Percentiles rank a stretch among this genome's conserved stretches.
Conservation (phyloP, 2,888 invertebrate genomes). For the Acronicta leporina region DNA sequence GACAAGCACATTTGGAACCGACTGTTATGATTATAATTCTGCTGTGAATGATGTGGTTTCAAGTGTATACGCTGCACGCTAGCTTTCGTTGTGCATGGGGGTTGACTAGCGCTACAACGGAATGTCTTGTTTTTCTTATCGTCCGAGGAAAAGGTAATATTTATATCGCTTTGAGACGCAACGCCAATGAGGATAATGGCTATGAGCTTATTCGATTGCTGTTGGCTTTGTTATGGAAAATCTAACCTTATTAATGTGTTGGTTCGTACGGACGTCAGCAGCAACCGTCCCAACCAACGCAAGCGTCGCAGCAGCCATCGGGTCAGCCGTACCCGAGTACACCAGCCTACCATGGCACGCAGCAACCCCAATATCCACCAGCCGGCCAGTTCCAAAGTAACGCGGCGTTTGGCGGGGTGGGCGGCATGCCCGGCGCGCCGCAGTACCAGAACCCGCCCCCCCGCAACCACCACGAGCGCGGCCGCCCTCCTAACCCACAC, state of each 20-base stretch:
- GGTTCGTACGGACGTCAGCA: constrained; percentile 90
- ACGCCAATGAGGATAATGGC: constrained; percentile 81
- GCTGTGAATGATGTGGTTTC: constrained; percentile 83
- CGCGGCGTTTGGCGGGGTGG: constrained; percentile 79
- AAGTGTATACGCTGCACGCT: constrained; percentile 87
- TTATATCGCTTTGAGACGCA: constrained; percentile 84
- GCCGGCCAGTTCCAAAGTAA: constrained; percentile 87
- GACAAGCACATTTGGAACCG: constrained; percentile 77
- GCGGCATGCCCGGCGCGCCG: constrained; percentile 79
- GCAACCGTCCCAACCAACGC: constrained; percentile 89
- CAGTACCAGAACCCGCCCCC: constrained; percentile 85
- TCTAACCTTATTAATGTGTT: constrained; percentile 90
- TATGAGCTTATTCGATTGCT: constrained; percentile 86
- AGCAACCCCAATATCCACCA: constrained; percentile 87
- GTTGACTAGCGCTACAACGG: constrained; percentile 85
- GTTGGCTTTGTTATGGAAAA: constrained; percentile 87
- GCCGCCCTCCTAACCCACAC: constrained; percentile 87
- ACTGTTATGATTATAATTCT: constrained; percentile 67
- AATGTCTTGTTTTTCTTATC: constrained; percentile 80
- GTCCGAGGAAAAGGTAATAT: constrained; percentile 82
- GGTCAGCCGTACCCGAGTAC: constrained; percentile 87
- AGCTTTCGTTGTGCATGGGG: constrained; percentile 89
- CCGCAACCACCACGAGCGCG: constrained; percentile 87
- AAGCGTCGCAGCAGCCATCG: constrained; percentile 87
- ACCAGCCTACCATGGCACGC: constrained; percentile 89